phyloP scores from a whole-genome alignment of 1,140 invertebrate genomes.

The Calosoma granatense region DNA sequence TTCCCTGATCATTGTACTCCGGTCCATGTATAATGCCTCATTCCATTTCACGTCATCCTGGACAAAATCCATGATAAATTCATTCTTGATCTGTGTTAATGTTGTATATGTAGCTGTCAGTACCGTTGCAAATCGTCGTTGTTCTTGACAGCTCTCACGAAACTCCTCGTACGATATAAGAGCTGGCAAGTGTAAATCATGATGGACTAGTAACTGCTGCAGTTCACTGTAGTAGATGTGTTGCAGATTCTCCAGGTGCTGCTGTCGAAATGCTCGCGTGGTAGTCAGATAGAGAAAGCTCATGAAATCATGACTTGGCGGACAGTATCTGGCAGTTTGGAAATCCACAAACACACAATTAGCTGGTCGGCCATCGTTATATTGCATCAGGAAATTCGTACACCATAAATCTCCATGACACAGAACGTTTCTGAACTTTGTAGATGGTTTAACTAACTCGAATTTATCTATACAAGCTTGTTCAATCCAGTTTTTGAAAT shows the following conservation, averaged over 20 bases:
- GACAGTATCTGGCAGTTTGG: constrained; percentile 42
- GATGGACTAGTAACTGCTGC: too few relatives aligned
- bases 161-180: too few relatives aligned
- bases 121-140: background rate
- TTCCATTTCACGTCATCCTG: background rate
- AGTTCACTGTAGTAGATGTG: background rate
- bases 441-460: constrained; percentile 25
- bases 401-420: constrained; percentile 52
- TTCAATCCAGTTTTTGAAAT: background rate
- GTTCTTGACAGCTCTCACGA: background rate
- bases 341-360: constrained; percentile 49
- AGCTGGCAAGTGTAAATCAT: too few relatives aligned
- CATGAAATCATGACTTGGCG: constrained; percentile 42
- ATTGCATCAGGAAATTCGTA: constrained; percentile 51
- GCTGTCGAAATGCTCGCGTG: constrained; percentile 25
- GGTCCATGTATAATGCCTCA: background rate
- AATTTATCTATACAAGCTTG: constrained; percentile 14
- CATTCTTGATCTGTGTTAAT: background rate
- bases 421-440: constrained; percentile 40
- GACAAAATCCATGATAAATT: background rate
- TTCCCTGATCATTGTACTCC: background rate
- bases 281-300: background rate
- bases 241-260: constrained; percentile 4
- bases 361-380: constrained; percentile 31
- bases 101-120: background rate